These are phyloP conservation scores for Agriopis leucophaearia DNA, from an alignment of 2,888 invertebrate species.

Conservation along the genomic window DNA sequence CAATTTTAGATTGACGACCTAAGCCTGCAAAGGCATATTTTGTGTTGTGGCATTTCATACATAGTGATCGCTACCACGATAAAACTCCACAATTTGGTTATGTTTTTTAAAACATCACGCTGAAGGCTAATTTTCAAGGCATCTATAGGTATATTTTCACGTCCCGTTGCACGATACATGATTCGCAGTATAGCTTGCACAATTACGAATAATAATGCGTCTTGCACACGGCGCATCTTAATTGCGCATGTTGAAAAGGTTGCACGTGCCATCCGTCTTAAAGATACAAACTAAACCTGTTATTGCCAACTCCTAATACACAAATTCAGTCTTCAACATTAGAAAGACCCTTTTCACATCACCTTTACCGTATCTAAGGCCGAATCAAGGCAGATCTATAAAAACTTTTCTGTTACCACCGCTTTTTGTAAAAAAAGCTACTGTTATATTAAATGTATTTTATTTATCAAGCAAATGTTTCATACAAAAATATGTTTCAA, in stretches of 20 bases:
- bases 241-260: no score
- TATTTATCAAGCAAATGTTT: no score
- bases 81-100: not conserved
- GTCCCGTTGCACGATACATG: not conserved
- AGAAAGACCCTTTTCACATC: constrained; percentile 54
- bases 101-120: no score
- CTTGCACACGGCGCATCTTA: no score
- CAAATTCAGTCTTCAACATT: constrained; percentile 61
- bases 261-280: no score
- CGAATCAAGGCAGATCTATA: constrained; percentile 53
- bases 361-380: constrained; percentile 43
- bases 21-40: not conserved
- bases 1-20: not conserved
- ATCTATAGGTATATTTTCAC: not conserved
- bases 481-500: not conserved
- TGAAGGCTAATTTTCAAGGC: constrained; percentile 9
- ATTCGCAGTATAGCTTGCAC: not conserved
- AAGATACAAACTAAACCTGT: constrained; percentile 16
- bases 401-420: constrained; percentile 12
- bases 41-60: not conserved
- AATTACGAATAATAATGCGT: no score
- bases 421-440: not conserved
- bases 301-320: constrained; percentile 46
- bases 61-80: not conserved
- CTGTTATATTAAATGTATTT: not conserved